Evolutionary conservation across 2,797 vertebrate species (phyloP), one percentile per base, ranked within the genome.

Genomic region (Leptoclinus maculatus): DNA sequence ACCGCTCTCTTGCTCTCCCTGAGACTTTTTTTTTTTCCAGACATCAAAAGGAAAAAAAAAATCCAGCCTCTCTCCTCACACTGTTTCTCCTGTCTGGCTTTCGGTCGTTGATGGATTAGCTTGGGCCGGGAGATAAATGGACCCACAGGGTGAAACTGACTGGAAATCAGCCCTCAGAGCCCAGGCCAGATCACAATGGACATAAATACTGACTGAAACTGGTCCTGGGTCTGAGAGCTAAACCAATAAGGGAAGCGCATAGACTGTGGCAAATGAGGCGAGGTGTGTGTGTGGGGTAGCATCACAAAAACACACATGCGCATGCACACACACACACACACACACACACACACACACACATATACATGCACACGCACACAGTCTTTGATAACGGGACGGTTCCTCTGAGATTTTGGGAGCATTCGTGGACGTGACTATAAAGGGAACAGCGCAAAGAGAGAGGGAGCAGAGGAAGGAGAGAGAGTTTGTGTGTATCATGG

Each of bases 51-150:
- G 47, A 80, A 86, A 77, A 85, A 81, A 85, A 81, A 85, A 79
- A 85, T 78, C 66, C 80, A 83, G 82, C 83, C 86, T 89, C 87
- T 87, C 88, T 90, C 86, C 88, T 87, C 90, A 75, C 84, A 67
- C 74, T 16, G 83, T 86, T 84, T 88, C 89, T 91, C 90, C 88
- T 78, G 87, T 87, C 90, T 90, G 89, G 83, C 83, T 87, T 85
- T 85, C 56, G 29, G 86, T 74, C 62, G 74, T 84, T 90, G 91
- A 92, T 91, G 92, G 92, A 93, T 93, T 90, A 89, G 85, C 87
- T 85, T 5, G 62, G 83, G 78, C 82, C 57, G 7, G 53, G 84
- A 90, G 90, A 93, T 83, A 83, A 90, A 91, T 90, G 92, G 90
- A 92, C 89, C 89, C 76, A 70, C 76, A 21, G 79, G 89, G 80